A percentile compares a stretch with the other conserved stretches of the same genome.
These are phyloP conservation scores for Naja naja DNA, from an alignment of 2,113 vertebrate genomes.

Conservation along the genomic window DNA sequence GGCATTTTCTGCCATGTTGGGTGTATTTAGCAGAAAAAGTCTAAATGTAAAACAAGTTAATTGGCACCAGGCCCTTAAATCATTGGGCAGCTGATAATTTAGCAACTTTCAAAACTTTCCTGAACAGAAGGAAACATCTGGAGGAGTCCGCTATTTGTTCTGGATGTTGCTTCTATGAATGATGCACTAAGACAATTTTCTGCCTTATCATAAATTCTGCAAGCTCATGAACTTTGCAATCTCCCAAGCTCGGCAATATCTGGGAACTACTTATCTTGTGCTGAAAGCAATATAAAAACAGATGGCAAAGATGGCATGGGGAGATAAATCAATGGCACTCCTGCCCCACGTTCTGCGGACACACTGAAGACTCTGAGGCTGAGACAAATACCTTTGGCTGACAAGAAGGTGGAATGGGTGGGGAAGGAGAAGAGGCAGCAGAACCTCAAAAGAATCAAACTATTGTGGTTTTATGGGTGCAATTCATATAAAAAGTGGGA, in stretches of 20 bases:
- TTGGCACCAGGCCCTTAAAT: constrained; percentile 1
- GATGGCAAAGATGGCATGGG: constrained; percentile 60
- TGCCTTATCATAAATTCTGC: constrained; percentile 65
- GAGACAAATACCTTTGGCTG: neutral
- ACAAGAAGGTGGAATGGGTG: neutral
- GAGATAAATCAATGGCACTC: constrained; percentile 54
- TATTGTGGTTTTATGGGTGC: neutral
- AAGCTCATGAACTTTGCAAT: constrained; percentile 64
- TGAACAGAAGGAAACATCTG: constrained; percentile 42
- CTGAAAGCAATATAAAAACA: constrained; percentile 66
- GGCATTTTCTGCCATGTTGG: neutral
- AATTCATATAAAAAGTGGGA: neutral
- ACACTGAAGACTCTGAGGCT: constrained; percentile 5
- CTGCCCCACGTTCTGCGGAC: constrained; percentile 17
- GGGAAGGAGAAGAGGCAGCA: neutral
- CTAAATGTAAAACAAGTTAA: neutral
- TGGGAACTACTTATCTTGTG: constrained; percentile 65
- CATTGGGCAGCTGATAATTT: neutral
- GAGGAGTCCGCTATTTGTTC: constrained; percentile 51
- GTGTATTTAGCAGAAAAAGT: neutral
- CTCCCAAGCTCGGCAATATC: constrained; percentile 55
- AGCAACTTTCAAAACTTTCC: constrained; percentile 19
- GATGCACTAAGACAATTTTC: constrained; percentile 60
- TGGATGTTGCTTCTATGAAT: constrained; percentile 44
- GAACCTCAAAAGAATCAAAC: neutral